A percentile compares a stretch with the other conserved stretches of the same genome.
phyloP scores from a whole-genome alignment of 2,113 vertebrate species.

The Corythoichthys haematopterus region DNA sequence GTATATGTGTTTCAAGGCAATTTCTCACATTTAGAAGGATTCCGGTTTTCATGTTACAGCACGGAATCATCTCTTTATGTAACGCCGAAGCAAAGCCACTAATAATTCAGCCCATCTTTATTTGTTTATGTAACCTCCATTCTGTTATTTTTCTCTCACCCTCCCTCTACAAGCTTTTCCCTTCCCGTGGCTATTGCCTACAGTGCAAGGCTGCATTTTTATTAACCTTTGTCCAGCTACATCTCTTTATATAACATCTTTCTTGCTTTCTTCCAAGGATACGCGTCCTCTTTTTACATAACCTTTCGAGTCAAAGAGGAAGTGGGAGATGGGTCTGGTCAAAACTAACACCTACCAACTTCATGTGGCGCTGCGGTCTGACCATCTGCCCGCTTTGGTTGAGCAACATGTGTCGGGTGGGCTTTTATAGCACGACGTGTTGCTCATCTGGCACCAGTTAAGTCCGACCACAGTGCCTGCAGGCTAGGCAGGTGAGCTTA shows the following conservation, averaged over 20 bases:
- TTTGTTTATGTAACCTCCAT: conserved; percentile 69
- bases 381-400: conserved; percentile 24
- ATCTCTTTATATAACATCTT: conserved; percentile 70
- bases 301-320: conserved; percentile 44
- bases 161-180: conserved; percentile 22
- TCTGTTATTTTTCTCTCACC: conserved; percentile 26
- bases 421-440: conserved; percentile 20
- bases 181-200: conserved; percentile 46
- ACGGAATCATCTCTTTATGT: conserved; percentile 58
- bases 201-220: conserved; percentile 63
- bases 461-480: conserved; percentile 9
- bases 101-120: conserved; percentile 63
- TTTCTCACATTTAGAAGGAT: conserved; percentile 13
- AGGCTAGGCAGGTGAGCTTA: conserved; percentile 45
- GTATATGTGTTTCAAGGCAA: background rate
- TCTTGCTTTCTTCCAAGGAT: conserved; percentile 51
- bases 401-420: conserved; percentile 25
- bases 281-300: conserved; percentile 59
- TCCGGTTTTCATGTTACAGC: conserved; percentile 25
- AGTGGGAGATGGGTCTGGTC: conserved; percentile 10
- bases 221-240: conserved; percentile 71
- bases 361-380: background rate
- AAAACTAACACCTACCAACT: conserved; percentile 19
- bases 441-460: conserved; percentile 40
- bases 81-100: conserved; percentile 59